Base-by-base conservation (phyloP, 2,797 vertebrate genomes). In the Megaceryle alcyon region DNA sequence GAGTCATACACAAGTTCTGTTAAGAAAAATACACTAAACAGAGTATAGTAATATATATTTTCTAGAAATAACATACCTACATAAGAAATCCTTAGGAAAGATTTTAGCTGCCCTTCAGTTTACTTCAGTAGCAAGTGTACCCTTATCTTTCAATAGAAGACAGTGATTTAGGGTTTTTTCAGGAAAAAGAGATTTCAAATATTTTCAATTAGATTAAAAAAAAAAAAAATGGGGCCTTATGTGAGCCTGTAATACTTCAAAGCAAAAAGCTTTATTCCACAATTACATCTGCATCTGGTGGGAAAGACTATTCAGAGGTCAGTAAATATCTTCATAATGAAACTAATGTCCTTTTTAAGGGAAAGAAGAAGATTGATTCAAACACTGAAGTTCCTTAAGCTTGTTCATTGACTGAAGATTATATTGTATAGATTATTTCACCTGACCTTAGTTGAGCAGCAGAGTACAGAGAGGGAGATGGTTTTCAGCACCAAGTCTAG, bases 381-480 rank as follows among this genome's bases (percentile, higher is more conserved):
- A 91, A 69, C 39, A 56, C 63, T 82, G 61, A 90, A 91, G 82
- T 84, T 93, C 39, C 46, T 97, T 95, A 93, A 78, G 66, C 51
- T 79, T 83, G 29, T 93, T 90, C 77, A 90, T 84, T 94, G 88
- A 86, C 59, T 72, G 63, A 76, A 92, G 80, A 84, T 88, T 79
- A 82, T 84, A 65, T 49, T 82, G 65, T 65, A 83, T 44, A 79
- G 64, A 86, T 61, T 83, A 63, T 66, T 41, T 83, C 76, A 63
- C 29, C n/a, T 88, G 72, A 90, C 80, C 79, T 94, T 76, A 83
- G 39, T 41, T 72, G 75, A 88, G 46, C 13, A 70, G 33, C 41
- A 66, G 33, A 81, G 11, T 57, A 60, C 16, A 48, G 29, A 68
- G 35, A 53, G 22, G 39, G 18, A 75, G 13, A 39, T 31, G 29